phyloP scores from a whole-genome alignment of 2,113 vertebrate genomes.

The Calypte anna region DNA sequence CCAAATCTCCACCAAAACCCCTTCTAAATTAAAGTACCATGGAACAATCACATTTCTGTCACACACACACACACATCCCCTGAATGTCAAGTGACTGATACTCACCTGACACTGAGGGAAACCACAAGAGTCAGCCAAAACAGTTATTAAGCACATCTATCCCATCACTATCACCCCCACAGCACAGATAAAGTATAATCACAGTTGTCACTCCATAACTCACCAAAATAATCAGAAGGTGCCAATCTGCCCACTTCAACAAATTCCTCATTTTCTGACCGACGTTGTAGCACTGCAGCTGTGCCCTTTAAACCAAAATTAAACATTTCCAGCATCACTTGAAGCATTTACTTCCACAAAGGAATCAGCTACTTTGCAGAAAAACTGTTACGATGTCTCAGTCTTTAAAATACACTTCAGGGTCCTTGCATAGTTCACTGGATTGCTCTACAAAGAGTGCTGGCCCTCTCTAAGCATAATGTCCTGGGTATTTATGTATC shows the following conservation, averaged over 20 bases:
- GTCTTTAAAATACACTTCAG: background rate
- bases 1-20: background rate
- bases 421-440: background rate
- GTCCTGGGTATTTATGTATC: background rate
- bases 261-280: constrained; percentile 97
- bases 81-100: background rate
- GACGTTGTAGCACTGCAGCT: constrained; percentile 94
- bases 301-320: constrained; percentile 82
- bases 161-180: background rate
- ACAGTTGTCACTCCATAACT: constrained; percentile 2
- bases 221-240: constrained; percentile 98
- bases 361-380: background rate
- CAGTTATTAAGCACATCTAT: background rate
- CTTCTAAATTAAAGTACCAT: background rate
- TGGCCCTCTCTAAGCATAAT: background rate
- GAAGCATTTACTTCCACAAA: background rate
- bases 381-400: background rate
- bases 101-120: background rate
- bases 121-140: background rate
- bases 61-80: background rate
- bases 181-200: background rate
- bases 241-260: constrained; percentile 97
- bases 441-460: background rate
- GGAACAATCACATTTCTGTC: background rate
- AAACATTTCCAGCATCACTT: background rate